Base-by-base conservation (phyloP, 2,888 invertebrate species). In the Callyntrura guangdongensis region DNA sequence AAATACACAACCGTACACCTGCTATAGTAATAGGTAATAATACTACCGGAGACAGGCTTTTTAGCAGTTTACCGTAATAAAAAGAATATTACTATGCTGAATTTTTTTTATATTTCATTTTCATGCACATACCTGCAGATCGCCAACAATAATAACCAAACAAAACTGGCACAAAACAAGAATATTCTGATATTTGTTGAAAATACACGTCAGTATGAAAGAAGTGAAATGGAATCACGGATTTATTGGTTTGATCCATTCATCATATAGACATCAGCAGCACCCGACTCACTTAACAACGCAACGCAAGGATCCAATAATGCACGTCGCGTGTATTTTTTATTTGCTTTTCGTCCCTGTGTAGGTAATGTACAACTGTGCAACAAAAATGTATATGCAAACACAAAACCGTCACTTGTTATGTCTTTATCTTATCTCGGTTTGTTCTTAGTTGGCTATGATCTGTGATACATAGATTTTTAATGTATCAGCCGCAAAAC, bases 91-190 rank as follows among this genome's bases (percentile, higher is more conserved):
- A 36, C 36, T 36, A 36, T 36, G 36, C 36, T 53, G n/a, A 2
- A 11, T 49, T 53, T 12, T 53, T 53, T 12, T 53, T n/a, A 12
- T n/a, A 53, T 53, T 53, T 9, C 53, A 53, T 2, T n/a, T n/a
- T 53, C 2, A 53, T 12, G 14, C 53, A 53, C 12, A 53, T 53
- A 53, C 12, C n/a, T 1, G 2, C 53, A 53, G 36, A 36, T 36
- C 56, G 56, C n/a, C n/a, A n/a, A 17, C n/a, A 17, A 53, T 14
- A 56, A 36, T 14, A 2, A 27, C 67, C 27, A 27, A 27, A 27
- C 20, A 67, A 67, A 67, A 67, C 67, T 67, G 14, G 67, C 67
- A 27, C n/a, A 25, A 12, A 27, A 67, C 67, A 14, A 14, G 27
- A 36, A 27, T 67, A 67, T 27, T 27, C 67, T 67, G 64, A 22